Conservation (phyloP, 2,797 vertebrate species). For the Brachyalestes nurse region DNA sequence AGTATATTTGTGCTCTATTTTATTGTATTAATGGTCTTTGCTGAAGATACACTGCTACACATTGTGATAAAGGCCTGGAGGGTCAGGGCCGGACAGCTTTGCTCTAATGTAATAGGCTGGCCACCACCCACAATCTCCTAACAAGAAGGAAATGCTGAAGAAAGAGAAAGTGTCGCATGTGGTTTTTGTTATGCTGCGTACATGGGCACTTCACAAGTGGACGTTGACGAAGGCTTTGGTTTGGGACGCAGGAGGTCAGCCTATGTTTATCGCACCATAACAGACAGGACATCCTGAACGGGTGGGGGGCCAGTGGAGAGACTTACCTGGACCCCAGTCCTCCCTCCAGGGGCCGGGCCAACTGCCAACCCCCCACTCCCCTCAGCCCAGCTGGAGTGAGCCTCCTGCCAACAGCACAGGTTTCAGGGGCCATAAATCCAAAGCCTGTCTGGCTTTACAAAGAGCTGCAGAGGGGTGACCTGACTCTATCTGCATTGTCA, state of each 20-base stretch:
- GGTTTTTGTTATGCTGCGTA: neutral
- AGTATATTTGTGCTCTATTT: too few species aligned
- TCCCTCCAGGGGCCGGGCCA: neutral
- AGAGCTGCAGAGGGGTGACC: neutral
- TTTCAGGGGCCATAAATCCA: conserved; percentile 23
- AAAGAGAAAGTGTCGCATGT: conserved; percentile 10
- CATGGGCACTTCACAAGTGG: neutral
- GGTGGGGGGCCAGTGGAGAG: conserved; percentile 61
- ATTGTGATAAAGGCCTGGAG: neutral
- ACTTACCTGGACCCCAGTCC: conserved; percentile 66
- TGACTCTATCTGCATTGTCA: neutral
- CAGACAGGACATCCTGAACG: conserved; percentile 76
- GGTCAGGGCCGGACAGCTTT: neutral
- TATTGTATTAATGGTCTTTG: neutral
- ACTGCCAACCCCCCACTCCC: conserved; percentile 20
- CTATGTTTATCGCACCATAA: conserved; percentile 63
- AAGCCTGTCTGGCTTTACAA: conserved; percentile 30
- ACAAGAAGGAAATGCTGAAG: neutral
- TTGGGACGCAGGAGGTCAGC: conserved; percentile 45
- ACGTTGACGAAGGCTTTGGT: conserved; percentile 4
- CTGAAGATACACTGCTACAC: too few species aligned
- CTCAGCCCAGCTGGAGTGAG: neutral
- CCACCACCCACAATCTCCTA: neutral
- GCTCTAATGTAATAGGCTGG: too few species aligned
- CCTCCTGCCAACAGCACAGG: conserved; percentile 26